Evolutionary conservation across 2,113 vertebrate genomes (phyloP), one percentile per base, ranked within the genome.

Genomic region (Plotosus lineatus): DNA sequence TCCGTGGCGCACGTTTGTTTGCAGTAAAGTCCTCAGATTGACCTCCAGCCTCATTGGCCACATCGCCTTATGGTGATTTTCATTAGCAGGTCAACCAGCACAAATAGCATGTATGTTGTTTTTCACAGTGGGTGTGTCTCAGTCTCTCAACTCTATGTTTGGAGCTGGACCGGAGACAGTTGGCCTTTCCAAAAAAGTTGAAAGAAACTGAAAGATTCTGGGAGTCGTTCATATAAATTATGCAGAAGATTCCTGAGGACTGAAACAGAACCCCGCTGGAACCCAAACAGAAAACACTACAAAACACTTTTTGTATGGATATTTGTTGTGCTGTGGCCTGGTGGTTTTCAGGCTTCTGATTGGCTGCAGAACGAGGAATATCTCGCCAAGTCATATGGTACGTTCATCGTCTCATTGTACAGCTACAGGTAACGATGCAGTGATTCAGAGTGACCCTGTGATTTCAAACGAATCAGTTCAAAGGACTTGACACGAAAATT

Each of bases 61-160:
- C 44, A 36, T 50, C 42, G 40, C 75, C 75, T 81, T 7, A 53
- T 84, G 85, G 69, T 84, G 82, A 28, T 78, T 86, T 53, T 79
- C 68, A 86, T 86, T 82, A 86, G 79, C 48, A 10, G 23, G 63
- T 33, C 56, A 79, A 79, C 79, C 79, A 58, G 69, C 51, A 63
- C 69, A 56, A 86, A 83, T 81, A 72, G 63, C 10, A 26, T 58
- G 60, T 72, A 58, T 74, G 40, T 51, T 69, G 58, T 68, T 42
- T 60, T 28, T 77, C 50, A 38, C 51, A 48, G 78, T 36, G 51
- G 36, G 66, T 60, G 78, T 63, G 36, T 63, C 77, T 86, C 71
- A 36, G 69, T 21, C 65, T 86, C 79, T 28, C 65, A 19, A 11
- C 55, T 40, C 46, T 44, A 76, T 77, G 40, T 44, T 11, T 2